Conservation (phyloP, 2,888 invertebrate species). For the Drepanosiphum platanoidis region DNA sequence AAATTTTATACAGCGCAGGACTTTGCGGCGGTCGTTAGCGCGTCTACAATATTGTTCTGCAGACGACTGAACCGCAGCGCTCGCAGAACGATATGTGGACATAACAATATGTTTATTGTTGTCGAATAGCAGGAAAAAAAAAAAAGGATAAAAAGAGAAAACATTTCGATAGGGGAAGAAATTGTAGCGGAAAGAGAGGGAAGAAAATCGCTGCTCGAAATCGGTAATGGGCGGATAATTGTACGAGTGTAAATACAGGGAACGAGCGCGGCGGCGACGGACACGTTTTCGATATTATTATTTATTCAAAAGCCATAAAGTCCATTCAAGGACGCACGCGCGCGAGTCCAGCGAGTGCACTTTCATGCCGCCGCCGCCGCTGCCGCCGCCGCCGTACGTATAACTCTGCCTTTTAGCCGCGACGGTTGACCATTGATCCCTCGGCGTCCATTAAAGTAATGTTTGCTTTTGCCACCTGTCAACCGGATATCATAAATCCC, state of each 20-base stretch:
- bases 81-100: background rate
- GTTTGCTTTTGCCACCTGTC: constrained; percentile 61
- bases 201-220: constrained; percentile 55
- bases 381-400: background rate
- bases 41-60: constrained; percentile 29
- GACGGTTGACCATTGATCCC: constrained; percentile 61
- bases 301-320: constrained; percentile 60
- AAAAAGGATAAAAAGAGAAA: background rate
- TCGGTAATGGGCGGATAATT: constrained; percentile 62
- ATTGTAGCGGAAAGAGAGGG: background rate
- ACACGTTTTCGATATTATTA: constrained; percentile 41
- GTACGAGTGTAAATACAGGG: constrained; percentile 39
- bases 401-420: constrained; percentile 53
- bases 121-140: background rate
- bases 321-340: constrained; percentile 32
- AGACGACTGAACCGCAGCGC: background rate
- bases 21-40: background rate
- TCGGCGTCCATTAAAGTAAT: constrained; percentile 55
- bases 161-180: background rate
- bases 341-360: constrained; percentile 19
- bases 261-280: background rate
- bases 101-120: background rate
- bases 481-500: constrained; percentile 58
- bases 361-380: background rate
- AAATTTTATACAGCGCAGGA: background rate